A percentile compares a stretch with the other conserved stretches of the same genome.
Evolutionary conservation across 1,140 invertebrate species (phyloP).

Genomic region (Matsumurasca onukii): DNA sequence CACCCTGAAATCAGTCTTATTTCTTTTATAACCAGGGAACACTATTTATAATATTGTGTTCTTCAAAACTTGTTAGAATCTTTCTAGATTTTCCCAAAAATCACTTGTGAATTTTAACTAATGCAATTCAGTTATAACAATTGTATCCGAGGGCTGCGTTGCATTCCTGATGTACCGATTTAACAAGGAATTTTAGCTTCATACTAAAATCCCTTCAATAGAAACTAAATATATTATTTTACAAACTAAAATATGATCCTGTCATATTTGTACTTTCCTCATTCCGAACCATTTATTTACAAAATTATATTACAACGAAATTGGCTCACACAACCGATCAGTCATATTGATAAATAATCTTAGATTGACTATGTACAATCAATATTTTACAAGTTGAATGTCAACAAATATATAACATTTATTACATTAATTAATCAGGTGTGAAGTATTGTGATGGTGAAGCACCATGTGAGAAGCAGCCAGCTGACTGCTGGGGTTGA

Average conservation of each 20-base stretch:
- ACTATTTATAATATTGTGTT: no score
- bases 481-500: no score
- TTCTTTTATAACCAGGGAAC: no score
- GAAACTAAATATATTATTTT: background rate
- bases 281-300: background rate
- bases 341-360: slow-evolving; percentile 17
- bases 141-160: no score
- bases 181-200: slow-evolving; percentile 15
- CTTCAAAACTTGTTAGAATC: no score
- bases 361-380: slow-evolving; percentile 3
- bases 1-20: no score
- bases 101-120: no score
- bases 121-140: no score
- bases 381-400: slow-evolving; percentile 6
- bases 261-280: background rate
- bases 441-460: background rate
- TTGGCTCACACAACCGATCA: background rate
- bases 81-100: no score
- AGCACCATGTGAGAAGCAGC: slow-evolving; percentile 12
- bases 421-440: slow-evolving; percentile 16
- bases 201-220: slow-evolving; percentile 13
- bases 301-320: background rate
- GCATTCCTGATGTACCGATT: no score
- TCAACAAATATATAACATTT: slow-evolving; percentile 17
- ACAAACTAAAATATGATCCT: background rate